phyloP scores from a whole-genome alignment of 2,113 vertebrate species.

The Puntigrus tetrazona region DNA sequence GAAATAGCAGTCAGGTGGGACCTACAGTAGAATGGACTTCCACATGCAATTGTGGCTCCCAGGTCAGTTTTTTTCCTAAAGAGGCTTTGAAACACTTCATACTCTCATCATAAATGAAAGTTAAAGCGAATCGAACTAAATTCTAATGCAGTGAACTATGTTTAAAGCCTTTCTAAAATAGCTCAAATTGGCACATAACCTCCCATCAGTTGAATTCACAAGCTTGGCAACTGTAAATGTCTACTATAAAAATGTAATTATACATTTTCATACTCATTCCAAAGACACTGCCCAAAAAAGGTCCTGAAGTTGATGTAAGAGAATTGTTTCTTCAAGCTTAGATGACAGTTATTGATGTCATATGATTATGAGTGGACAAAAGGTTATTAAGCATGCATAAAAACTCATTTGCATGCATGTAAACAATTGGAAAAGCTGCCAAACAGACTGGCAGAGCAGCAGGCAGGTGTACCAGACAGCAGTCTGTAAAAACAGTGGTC shows the following conservation, averaged over 20 bases:
- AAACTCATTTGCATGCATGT: slow-evolving; percentile 6
- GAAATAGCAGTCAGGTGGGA: not conserved
- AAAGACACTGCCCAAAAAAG: not conserved
- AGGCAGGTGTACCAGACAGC: not conserved
- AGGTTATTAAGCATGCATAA: slow-evolving; percentile 1
- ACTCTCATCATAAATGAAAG: not conserved
- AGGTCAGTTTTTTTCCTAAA: slow-evolving; percentile 8
- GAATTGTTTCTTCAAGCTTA: not conserved
- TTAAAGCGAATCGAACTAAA: not conserved
- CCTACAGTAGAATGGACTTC: not conserved
- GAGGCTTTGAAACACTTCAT: slow-evolving; percentile 12
- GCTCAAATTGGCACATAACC: not conserved
- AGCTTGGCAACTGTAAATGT: not conserved
- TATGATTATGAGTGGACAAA: not conserved
- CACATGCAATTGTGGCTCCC: not conserved
- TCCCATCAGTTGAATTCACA: not conserved
- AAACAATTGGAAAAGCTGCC: not conserved
- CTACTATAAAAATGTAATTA: not conserved
- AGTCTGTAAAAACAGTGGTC: slow-evolving; percentile 12
- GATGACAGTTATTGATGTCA: not conserved
- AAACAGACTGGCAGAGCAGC: slow-evolving; percentile 14
- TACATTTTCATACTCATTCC: not conserved
- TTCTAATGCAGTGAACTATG: not conserved
- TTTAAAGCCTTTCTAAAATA: not conserved
- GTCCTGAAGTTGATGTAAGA: not conserved